Evolutionary conservation across 2,888 invertebrate genomes (phyloP).

Genomic region (Thereva nobilitata): DNA sequence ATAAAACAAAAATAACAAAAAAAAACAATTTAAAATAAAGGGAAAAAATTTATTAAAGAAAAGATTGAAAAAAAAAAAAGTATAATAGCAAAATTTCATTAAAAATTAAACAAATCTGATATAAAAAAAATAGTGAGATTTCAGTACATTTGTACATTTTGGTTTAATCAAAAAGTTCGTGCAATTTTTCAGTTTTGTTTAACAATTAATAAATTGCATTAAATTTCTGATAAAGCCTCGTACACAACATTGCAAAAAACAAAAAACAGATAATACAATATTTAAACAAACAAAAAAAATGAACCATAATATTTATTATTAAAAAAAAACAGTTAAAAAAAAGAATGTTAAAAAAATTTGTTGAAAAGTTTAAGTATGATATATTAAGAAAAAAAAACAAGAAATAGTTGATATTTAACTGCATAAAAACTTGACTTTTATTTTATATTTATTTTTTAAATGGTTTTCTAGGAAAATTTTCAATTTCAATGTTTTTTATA

Average conservation of each 20-base stretch:
- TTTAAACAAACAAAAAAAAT: slow-evolving; percentile 39
- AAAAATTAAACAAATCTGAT: slow-evolving; percentile 25
- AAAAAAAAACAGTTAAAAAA: slow-evolving; percentile 17
- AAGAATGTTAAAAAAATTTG: slow-evolving; percentile 32
- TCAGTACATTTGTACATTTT: slow-evolving; percentile 27
- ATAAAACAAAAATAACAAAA: slow-evolving; percentile 9
- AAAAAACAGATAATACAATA: slow-evolving; percentile 36
- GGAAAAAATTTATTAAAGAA: slow-evolving; percentile 18
- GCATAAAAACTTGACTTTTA: slow-evolving; percentile 7
- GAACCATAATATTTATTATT: slow-evolving; percentile 36
- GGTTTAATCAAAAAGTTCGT: too few species aligned
- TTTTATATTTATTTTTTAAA: too few species aligned
- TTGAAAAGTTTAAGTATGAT: slow-evolving; percentile 31
- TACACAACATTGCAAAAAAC: slow-evolving; percentile 11
- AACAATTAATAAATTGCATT: too few species aligned
- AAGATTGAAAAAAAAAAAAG: slow-evolving; percentile 9
- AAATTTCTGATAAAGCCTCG: too few species aligned
- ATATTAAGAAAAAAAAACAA: slow-evolving; percentile 17
- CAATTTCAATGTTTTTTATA: too few species aligned
- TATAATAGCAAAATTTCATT: slow-evolving; percentile 34
- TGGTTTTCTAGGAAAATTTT: too few species aligned
- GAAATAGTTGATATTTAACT: slow-evolving; percentile 32
- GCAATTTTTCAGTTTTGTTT: too few species aligned
- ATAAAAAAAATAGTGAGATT: slow-evolving; percentile 28
- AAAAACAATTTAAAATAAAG: slow-evolving; percentile 20